Percentiles rank a stretch among this genome's conserved stretches.
These are phyloP conservation scores for Glyphotaelius pellucidus DNA, from an alignment of 2,888 invertebrate genomes.

Conservation along the genomic window DNA sequence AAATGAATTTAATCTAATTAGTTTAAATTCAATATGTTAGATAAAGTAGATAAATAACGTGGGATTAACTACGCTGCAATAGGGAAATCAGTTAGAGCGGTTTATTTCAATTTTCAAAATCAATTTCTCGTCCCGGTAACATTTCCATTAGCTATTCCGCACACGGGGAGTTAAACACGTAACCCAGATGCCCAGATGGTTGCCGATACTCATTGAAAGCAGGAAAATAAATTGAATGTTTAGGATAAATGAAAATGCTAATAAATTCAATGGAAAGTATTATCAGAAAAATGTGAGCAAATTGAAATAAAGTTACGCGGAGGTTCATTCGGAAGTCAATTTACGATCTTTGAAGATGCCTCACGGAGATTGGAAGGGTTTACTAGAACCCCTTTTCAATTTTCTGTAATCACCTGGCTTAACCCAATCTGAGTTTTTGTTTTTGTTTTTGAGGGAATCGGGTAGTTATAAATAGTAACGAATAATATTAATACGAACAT, in stretches of 20 bases:
- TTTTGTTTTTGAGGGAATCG: neutral
- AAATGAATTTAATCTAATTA: too few relatives aligned
- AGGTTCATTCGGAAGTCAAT: neutral
- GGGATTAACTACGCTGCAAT: neutral
- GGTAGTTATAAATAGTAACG: neutral
- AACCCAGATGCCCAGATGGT: neutral
- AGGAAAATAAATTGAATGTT: neutral
- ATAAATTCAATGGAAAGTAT: neutral
- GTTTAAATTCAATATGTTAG: too few relatives aligned
- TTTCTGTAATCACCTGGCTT: neutral
- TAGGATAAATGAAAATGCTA: conserved; percentile 4
- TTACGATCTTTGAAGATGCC: neutral
- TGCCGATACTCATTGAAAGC: neutral
- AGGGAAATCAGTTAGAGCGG: neutral
- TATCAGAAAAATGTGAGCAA: neutral
- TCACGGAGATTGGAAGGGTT: neutral
- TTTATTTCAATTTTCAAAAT: neutral
- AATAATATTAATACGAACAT: too few relatives aligned
- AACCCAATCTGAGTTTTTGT: neutral
- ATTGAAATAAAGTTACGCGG: neutral
- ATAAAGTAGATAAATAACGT: too few relatives aligned
- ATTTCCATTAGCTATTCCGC: neutral
- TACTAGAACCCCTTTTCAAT: neutral
- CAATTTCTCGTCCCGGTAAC: neutral
- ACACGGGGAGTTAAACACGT: neutral